Evolutionary conservation across 35 echinoderm and acorn worm genomes (phyloP).

Genomic region (Ophiothrix spiculata): DNA sequence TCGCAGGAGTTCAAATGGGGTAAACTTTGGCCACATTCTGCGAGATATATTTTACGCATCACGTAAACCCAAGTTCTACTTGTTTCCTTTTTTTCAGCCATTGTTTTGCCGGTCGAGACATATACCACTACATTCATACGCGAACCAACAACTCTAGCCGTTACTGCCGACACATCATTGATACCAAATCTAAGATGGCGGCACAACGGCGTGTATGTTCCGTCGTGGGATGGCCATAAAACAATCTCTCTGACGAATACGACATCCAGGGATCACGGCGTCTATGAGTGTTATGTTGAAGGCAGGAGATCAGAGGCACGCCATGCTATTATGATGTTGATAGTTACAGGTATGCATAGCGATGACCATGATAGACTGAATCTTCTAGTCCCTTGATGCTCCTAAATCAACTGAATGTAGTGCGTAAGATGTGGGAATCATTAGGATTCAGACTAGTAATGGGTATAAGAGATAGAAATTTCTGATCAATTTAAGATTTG

Average conservation of each 20-base stretch:
- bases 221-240: not conserved
- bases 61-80: too few relatives aligned
- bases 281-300: conserved; percentile 25
- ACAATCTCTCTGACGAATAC: not conserved
- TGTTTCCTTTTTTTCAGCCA: not conserved
- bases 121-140: not conserved
- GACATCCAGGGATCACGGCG: not conserved
- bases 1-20: too few relatives aligned
- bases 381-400: not conserved
- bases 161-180: not conserved
- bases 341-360: conserved; percentile 21
- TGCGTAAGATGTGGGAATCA: not conserved
- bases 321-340: conserved; percentile 12
- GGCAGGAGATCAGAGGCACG: not conserved
- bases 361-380: not conserved
- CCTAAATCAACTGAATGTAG: not conserved
- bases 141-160: not conserved
- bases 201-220: not conserved
- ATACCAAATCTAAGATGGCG: not conserved
- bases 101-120: not conserved
- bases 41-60: too few relatives aligned
- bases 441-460: not conserved
- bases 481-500: too few relatives aligned
- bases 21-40: too few relatives aligned
- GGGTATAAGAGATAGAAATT: too few relatives aligned